phyloP scores from a whole-genome alignment of 2,113 vertebrate species.

The Solea solea region DNA sequence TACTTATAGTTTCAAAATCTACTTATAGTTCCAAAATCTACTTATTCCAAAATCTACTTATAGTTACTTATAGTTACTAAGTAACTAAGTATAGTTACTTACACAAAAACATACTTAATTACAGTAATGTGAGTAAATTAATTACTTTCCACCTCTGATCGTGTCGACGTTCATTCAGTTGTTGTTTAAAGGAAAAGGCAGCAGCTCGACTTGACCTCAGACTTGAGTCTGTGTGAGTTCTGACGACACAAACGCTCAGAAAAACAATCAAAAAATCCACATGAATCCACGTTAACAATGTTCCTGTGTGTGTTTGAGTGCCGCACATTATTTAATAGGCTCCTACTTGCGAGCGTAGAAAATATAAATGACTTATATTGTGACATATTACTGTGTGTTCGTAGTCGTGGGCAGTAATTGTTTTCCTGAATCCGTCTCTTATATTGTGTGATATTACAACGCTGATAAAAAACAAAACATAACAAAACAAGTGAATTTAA shows the following conservation, averaged over 20 bases:
- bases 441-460: conserved; percentile 7
- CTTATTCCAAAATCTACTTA: no score
- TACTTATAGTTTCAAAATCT: no score
- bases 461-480: conserved; percentile 33
- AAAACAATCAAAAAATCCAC: conserved; percentile 19
- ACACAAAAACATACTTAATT: no score
- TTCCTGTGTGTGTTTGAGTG: conserved; percentile 9
- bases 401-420: background rate
- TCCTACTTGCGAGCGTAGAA: conserved; percentile 15
- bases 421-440: conserved; percentile 10
- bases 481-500: conserved; percentile 3
- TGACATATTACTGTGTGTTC: conserved; percentile 2
- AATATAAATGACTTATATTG: conserved; percentile 24
- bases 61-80: no score
- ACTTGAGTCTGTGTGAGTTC: conserved; percentile 37
- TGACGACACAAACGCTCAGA: conserved; percentile 20
- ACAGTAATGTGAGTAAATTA: no score
- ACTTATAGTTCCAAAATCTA: no score
- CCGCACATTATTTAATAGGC: conserved; percentile 11
- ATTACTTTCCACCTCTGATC: no score
- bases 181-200: conserved; percentile 4
- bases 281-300: conserved; percentile 18
- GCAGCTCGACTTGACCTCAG: conserved; percentile 45
- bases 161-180: no score
- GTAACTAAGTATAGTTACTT: no score